Base-by-base conservation (phyloP, 2,113 vertebrate species). In the Mobula hypostoma region DNA sequence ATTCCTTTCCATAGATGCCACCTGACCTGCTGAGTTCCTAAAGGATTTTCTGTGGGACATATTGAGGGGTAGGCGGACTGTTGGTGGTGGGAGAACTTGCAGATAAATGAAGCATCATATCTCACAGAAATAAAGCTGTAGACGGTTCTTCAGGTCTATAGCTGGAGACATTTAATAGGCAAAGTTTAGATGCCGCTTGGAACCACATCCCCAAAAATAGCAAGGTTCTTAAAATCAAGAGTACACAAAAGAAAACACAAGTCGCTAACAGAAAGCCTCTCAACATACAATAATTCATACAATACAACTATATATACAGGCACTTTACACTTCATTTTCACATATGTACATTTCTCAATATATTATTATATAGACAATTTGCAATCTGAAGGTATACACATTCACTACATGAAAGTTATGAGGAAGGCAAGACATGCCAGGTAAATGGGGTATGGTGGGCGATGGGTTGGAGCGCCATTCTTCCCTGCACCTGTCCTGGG, bases 291-390 rank as follows among this genome's bases (percentile, higher is more conserved):
- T 24, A 74, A 77, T 82, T 48, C 79, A 82, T 40, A 82, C 79
- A 27, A 88, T 95, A 97, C 96, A 96, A 96, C 95, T 96, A 96
- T 97, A 97, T 97, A 97, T 96, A 97, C 96, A 96, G 95, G 96
- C 96, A 96, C 96, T 97, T 95, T 97, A 97, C 97, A 97, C 95
- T 96, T 97, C 97, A 97, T 97, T 96, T 96, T 97, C 96, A 97
- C 95, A 95, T 97, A 97, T 97, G 97, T 97, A 97, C 97, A 97
- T 96, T 96, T 96, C 96, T 97, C 95, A 97, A 97, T 97, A 97
- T 97, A 97, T 97, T 97, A 97, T 97, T 97, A 97, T 97, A 97
- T 97, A 97, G 96, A 97, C 95, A 96, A 96, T 96, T 97, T 96
- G 95, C 95, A 95, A 94, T 95, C 96, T 95, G 91, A 24, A 40